Evolutionary conservation across 1,140 invertebrate genomes (phyloP), one percentile per base, ranked within the genome.

Genomic region (Drosophila ficusphila): DNA sequence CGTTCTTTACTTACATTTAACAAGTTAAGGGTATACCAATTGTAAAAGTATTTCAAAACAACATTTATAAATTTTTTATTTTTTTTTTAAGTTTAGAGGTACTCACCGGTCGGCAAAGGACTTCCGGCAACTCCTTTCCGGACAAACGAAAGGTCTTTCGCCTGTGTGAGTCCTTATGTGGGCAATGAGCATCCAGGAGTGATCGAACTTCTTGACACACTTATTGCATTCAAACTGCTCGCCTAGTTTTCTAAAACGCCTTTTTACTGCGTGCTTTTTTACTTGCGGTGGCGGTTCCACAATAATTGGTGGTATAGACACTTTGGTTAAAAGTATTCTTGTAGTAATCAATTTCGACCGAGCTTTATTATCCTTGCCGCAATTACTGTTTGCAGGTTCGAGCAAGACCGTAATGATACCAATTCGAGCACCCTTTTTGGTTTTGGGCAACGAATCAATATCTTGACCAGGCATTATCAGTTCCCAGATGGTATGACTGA

Each of bases 61-160:
- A 29, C 8, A 9, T 29, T 9, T 1, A 9, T 29, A 29, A 2
- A 2, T 29, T 2, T 29, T 29, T 29, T 29, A 2, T 29, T 7
- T 29, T 7, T 29, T 29, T 29, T 29, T 8, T 29, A 9, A 8
- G 6, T 3, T 19, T 21, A 16, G 0, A 1, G 9, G 1, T 6
- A 65, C 90, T 70, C 73, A 95, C 94, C 95, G 93, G 91, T 96
- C 95, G 25, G 96, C 95, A 86, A 96, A 96, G 0, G 94, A 94
- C 77, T 95, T 95, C 1, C 94, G 92, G 74, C 95, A 95, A 2
- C 69, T 85, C 1, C 78, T 62, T n/a, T 94, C 92, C 0, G 94
- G 94, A 68, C 95, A 95, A 4, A 93, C 92, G 61, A 95, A 95
- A 0, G 95, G 95, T 23, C 94, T 90, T 83, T 96, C 95, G 0